Evolutionary conservation across 2,888 invertebrate genomes (phyloP), one percentile per base, ranked within the genome.

Genomic region (Cephonodes hylas): DNA sequence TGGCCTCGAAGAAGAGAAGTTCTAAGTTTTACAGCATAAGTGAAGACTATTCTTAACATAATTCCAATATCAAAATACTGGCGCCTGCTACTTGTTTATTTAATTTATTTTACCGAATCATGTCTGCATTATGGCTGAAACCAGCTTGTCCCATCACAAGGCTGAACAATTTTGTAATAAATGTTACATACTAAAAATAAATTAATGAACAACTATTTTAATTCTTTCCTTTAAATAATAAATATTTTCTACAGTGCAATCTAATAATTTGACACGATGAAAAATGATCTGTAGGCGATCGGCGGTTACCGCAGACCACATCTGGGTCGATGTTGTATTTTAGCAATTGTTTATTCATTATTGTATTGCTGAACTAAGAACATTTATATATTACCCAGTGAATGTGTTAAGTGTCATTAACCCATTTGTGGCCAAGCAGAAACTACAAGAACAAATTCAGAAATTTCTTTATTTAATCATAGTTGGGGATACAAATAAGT

Each of bases 1-100:
- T 78, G 99, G 98, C 68, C 94, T 99, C 66, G 95, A 96, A 63
- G 98, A 98, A 88, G 99, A 99, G 93, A 99, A 99, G 93, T 97
- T 97, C 93, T 98, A 97, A 91, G 63, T 63, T 71, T 63, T 77
- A 78, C 75, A 64, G 70, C 74, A 71, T 76, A 88, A 84, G 84
- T 80, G 78, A 81, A 83, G 77, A 69, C n/a, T 25, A 15, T 81
- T 80, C 82, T 88, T 83, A n/a, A n/a, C n/a, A 83, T 83, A 78
- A 84, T 86, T 86, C 86, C 86, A 84, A 75, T 77, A 80, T 60
- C 73, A 10, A 74, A 74, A 68, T n/a, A 76, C 77, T 75, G 76
- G 75, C 81, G 85, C 84, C 84, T 86, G 84, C 83, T 76, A 76
- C 75, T 69, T 74, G 75, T 76, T 74, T 86, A 89, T 86, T 86